A percentile compares a stretch with the other conserved stretches of the same genome.
phyloP scores from a whole-genome alignment of 2,888 invertebrate species.

The Phymatocera aterrima region DNA sequence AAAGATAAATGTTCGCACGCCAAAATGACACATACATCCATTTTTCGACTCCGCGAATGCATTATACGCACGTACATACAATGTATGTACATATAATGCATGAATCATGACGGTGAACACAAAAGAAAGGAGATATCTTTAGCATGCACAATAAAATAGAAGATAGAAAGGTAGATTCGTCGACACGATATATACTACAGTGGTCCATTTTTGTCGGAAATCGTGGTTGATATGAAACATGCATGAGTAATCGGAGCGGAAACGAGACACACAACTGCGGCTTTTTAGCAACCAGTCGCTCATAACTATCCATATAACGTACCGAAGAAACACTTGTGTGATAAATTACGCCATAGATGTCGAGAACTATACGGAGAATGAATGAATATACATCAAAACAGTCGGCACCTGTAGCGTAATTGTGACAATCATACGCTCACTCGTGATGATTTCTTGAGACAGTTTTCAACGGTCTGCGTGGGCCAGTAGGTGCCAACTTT shows the following conservation, averaged over 20 bases:
- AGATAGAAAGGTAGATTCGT: not conserved
- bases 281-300: not conserved
- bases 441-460: no score
- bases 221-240: not conserved
- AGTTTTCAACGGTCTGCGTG: no score
- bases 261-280: not conserved
- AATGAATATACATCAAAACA: no score
- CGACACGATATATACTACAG: not conserved
- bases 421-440: no score
- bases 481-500: no score
- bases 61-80: not conserved
- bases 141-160: not conserved
- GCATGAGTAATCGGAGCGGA: not conserved
- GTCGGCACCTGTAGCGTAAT: no score
- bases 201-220: not conserved
- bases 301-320: not conserved
- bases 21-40: no score
- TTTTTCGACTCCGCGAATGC: not conserved
- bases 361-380: no score
- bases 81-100: not conserved
- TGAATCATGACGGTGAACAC: not conserved
- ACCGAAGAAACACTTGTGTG: not conserved
- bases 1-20: no score
- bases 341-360: no score
- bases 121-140: not conserved